Evolutionary conservation across 1,140 invertebrate species (phyloP).

Genomic region (Charaxes varanes): DNA sequence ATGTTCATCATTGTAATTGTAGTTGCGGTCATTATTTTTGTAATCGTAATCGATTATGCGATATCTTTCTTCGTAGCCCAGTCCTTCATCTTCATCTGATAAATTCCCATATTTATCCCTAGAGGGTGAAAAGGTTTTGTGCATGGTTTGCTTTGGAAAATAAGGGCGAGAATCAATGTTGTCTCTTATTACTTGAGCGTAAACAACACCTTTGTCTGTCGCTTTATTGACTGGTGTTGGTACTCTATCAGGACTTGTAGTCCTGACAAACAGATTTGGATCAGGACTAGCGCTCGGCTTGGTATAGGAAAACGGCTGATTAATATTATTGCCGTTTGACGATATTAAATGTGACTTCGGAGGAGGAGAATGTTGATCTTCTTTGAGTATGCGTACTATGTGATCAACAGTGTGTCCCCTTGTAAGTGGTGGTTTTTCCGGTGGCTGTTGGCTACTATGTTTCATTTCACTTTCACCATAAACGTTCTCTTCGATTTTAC

Average conservation of each 20-base stretch:
- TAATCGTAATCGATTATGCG: slow-evolving; percentile 52
- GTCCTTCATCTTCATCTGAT: slow-evolving; percentile 84
- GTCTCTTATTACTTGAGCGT: slow-evolving; percentile 83
- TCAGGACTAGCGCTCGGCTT: slow-evolving; percentile 74
- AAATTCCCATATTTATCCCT: slow-evolving; percentile 67
- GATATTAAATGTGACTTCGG: slow-evolving; percentile 79
- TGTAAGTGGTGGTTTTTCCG: slow-evolving; percentile 77
- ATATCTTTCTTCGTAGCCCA: slow-evolving; percentile 78
- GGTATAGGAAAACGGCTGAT: slow-evolving; percentile 85
- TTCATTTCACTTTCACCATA: slow-evolving; percentile 76
- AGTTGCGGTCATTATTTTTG: slow-evolving; percentile 41
- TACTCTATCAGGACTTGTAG: slow-evolving; percentile 59
- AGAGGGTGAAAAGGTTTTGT: slow-evolving; percentile 66
- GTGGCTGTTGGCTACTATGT: slow-evolving; percentile 80
- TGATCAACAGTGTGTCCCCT: slow-evolving; percentile 79
- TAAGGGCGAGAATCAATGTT: slow-evolving; percentile 42
- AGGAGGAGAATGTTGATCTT: slow-evolving; percentile 78
- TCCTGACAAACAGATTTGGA: slow-evolving; percentile 66
- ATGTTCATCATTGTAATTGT: slow-evolving; percentile 45
- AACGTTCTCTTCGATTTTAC: slow-evolving; percentile 70
- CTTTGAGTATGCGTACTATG: slow-evolving; percentile 78
- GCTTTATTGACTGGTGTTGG: slow-evolving; percentile 64
- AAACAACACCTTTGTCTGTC: slow-evolving; percentile 77
- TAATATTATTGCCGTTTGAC: slow-evolving; percentile 80
- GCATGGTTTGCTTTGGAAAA: slow-evolving; percentile 72